phyloP scores from a whole-genome alignment of 2,113 vertebrate species.

The Tragelaphus scriptus region DNA sequence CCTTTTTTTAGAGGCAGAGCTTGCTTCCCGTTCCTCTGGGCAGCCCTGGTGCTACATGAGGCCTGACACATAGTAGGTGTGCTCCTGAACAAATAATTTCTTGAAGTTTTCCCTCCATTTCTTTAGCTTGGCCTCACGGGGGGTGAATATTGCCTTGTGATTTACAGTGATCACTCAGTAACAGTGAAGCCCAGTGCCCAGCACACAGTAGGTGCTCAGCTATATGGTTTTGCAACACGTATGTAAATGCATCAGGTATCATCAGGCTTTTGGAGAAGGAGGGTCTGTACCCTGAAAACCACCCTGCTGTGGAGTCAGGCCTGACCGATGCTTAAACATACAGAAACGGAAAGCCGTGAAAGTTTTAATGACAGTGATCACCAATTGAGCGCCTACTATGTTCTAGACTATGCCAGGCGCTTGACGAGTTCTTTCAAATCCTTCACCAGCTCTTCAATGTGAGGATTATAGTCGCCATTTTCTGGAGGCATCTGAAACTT shows the following conservation, averaged over 20 bases:
- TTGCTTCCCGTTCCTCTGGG: background rate
- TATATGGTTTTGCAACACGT: background rate
- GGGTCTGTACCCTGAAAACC: background rate
- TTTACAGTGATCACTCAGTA: background rate
- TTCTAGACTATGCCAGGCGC: no score
- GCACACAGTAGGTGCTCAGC: background rate
- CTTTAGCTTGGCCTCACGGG: background rate
- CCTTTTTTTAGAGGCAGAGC: background rate
- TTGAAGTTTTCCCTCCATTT: background rate
- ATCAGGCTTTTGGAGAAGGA: background rate
- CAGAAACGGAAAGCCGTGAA: background rate
- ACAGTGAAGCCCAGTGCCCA: background rate
- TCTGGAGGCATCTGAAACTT: background rate
- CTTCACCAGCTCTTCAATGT: background rate
- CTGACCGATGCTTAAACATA: background rate
- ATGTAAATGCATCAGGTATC: fast-evolving
- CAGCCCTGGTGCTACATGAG: background rate
- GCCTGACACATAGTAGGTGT: background rate
- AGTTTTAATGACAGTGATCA: background rate
- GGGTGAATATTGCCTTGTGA: background rate
- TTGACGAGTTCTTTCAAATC: background rate
- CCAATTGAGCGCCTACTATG: background rate
- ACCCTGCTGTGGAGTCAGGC: background rate
- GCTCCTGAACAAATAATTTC: background rate
- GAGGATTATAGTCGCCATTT: background rate